Evolutionary conservation across 2,797 vertebrate species (phyloP).

Genomic region (Steatocranus sp.): DNA sequence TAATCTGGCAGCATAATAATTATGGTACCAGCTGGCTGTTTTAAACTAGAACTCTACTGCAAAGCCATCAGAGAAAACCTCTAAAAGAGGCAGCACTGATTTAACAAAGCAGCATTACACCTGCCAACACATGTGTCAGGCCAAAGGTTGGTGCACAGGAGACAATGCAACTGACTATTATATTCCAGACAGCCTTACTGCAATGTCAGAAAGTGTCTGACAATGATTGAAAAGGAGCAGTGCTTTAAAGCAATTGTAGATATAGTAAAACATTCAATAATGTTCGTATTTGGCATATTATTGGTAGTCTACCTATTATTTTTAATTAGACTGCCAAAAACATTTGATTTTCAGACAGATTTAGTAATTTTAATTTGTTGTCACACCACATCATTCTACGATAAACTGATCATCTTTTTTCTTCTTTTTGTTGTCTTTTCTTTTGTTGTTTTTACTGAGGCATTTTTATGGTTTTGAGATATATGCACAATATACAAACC

Average conservation of each 20-base stretch:
- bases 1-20: constrained; percentile 16
- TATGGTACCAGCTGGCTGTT: constrained; percentile 30
- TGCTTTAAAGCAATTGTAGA: not conserved
- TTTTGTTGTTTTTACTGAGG: not conserved
- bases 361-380: not conserved
- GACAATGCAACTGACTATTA: not conserved
- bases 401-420: not conserved
- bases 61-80: constrained; percentile 16
- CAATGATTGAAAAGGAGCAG: not conserved
- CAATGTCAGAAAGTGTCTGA: not conserved
- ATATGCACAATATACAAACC: not conserved
- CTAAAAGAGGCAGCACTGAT: constrained; percentile 1
- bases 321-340: not conserved
- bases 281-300: not conserved
- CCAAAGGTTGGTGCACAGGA: constrained; percentile 11
- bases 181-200: not conserved
- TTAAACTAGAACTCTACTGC: constrained; percentile 20
- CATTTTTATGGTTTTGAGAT: not conserved
- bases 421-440: not conserved
- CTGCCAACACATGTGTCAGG: constrained; percentile 7
- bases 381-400: not conserved
- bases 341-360: not conserved
- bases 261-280: not conserved
- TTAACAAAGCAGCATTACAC: constrained; percentile 11
- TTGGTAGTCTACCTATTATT: not conserved